These are phyloP conservation scores for Calameuta filiformis DNA, from an alignment of 2,888 invertebrate genomes.

Conservation along the genomic window DNA sequence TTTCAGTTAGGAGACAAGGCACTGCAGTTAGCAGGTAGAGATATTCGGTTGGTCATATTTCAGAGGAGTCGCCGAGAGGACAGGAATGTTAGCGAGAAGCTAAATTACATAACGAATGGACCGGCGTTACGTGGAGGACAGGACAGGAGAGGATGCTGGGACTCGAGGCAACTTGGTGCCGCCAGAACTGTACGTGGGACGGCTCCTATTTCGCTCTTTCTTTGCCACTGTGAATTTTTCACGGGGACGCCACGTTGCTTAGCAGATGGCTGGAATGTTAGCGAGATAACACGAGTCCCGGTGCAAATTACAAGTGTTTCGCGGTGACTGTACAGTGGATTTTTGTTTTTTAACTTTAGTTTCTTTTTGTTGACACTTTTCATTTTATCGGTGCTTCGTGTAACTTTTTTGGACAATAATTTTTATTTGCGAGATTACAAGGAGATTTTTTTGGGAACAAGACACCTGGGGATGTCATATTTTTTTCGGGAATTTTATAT, in stretches of 20 bases:
- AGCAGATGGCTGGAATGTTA: neutral
- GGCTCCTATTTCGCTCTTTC: neutral
- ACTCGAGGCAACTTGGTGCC: neutral
- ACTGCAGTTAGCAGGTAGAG: slow-evolving; percentile 38
- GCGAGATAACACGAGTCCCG: neutral
- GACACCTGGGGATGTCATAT: neutral
- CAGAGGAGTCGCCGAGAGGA: slow-evolving; percentile 30
- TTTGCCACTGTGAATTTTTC: neutral
- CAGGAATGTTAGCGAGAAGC: slow-evolving; percentile 38
- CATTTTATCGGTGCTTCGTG: neutral
- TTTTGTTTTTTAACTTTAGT: neutral
- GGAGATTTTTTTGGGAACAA: neutral
- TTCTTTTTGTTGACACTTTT: neutral
- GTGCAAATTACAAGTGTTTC: neutral
- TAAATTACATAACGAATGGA: slow-evolving; percentile 40
- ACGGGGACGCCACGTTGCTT: neutral
- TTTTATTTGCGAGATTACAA: neutral
- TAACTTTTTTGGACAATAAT: neutral
- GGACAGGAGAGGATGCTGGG: neutral
- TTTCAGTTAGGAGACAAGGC: slow-evolving; percentile 12
- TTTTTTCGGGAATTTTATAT: neutral
- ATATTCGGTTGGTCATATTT: slow-evolving; percentile 40
- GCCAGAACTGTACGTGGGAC: neutral
- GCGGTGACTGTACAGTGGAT: neutral
- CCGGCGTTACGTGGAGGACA: slow-evolving; percentile 9